These are phyloP conservation scores for Heliconius himera DNA, from an alignment of 1,140 invertebrate genomes.

Conservation along the genomic window DNA sequence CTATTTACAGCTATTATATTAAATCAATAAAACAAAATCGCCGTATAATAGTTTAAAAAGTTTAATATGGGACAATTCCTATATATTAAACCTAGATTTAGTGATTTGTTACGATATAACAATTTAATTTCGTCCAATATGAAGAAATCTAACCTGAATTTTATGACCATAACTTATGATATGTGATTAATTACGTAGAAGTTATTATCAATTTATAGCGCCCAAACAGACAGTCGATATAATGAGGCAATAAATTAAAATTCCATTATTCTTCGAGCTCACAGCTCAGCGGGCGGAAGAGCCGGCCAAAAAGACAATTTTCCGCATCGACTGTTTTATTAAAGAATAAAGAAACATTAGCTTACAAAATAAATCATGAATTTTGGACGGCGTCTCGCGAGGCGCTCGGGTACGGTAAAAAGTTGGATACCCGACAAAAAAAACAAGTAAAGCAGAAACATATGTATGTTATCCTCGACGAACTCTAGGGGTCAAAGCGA, in stretches of 20 bases:
- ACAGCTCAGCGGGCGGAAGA: constrained; percentile 31
- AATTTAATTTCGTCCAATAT: constrained; percentile 2
- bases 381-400: constrained; percentile 17
- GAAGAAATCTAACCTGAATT: constrained; percentile 11
- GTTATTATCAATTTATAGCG: constrained; percentile 20
- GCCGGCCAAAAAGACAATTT: constrained; percentile 40
- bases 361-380: constrained; percentile 34
- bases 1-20: too few species aligned
- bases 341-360: constrained; percentile 35
- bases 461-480: constrained; percentile 17
- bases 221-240: constrained; percentile 31
- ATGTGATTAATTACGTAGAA: constrained; percentile 22
- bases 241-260: constrained; percentile 43
- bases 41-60: too few species aligned
- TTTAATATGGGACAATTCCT: too few species aligned
- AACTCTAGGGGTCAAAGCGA: constrained; percentile 20
- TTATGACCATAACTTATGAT: constrained; percentile 11
- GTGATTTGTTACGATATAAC: constrained; percentile 1
- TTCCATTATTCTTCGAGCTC: constrained; percentile 34
- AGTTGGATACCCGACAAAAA: constrained; percentile 5
- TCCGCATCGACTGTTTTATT: constrained; percentile 34
- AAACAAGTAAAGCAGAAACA: background rate
- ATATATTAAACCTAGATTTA: background rate
- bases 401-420: constrained; percentile 1
- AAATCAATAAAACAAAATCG: too few species aligned